Base-by-base conservation (phyloP, 2,113 vertebrate species). In the Nothoprocta pentlandii region DNA sequence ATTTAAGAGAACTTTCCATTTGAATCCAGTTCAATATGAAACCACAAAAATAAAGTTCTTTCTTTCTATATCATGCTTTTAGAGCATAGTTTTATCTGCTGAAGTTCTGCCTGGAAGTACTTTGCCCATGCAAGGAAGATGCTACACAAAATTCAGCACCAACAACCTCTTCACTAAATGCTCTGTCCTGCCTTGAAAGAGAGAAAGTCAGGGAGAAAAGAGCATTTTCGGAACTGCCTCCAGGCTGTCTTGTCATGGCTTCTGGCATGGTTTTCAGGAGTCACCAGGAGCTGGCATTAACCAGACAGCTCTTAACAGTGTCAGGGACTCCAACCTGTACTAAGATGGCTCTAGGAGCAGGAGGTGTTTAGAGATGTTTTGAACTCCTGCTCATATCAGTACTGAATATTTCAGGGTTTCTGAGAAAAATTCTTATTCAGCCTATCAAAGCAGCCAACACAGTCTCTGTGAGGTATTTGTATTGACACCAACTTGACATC, bases 401-500 rank as follows among this genome's bases (percentile, higher is more conserved):
- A n/a, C 32, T 53, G 47, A 86, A 82, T 6, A 71, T 36, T 81
- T 75, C 51, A 16, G 4, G 30, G 73, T 93, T 90, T 90, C 73
- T 84, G 58, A 83, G 19, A 42, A 90, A 91, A 89, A 41, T 84
- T 81, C 49, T 93, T 89, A 89, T 20, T 20, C 41, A 54, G 10
- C 28, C 58, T 86, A 53, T 80, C 53, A 90, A 87, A 79, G 22
- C 47, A 86, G 47, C 39, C 28, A 79, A 34, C 63, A 49, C 1
- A 0, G 16, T 75, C 39, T 80, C 61, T 70, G 3, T 0, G 0
- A 92, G 39, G 39, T 46, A 74, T 54, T 66, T 42, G 6, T n/a
- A 87, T 49, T 87, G 87, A 71, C 82, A 94, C 23, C 16, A 88
- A 6, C 77, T 71, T 95, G 92, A 84, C 82, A 75, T 39, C 36